Conservation (phyloP, 2,113 vertebrate species). For the Nipponia nippon region DNA sequence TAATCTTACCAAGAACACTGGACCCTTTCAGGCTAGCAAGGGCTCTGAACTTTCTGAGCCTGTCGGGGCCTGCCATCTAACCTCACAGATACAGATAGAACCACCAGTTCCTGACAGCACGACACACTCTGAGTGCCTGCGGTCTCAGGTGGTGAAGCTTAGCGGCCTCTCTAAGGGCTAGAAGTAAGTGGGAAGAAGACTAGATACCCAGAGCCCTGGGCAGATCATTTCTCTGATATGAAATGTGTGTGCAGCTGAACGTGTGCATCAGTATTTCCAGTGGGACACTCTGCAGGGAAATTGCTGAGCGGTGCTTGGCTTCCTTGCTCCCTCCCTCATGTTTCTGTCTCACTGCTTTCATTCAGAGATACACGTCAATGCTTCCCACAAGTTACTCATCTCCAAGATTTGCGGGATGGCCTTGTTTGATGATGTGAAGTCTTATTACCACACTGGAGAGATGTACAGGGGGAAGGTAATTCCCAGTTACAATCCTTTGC, state of each 20-base stretch:
- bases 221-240: background rate
- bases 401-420: constrained; percentile 18
- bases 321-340: background rate
- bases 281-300: background rate
- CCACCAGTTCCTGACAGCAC: background rate
- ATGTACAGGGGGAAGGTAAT: constrained; percentile 69
- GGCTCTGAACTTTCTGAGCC: background rate
- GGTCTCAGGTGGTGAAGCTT: background rate
- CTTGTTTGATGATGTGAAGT: constrained; percentile 49
- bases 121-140: background rate
- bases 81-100: background rate
- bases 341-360: background rate
- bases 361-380: constrained; percentile 35
- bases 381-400: constrained; percentile 40
- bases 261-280: background rate
- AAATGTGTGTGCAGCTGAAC: background rate
- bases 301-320: background rate
- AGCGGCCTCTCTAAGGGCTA: background rate
- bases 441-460: constrained; percentile 62
- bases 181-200: background rate
- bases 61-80: accelerated
- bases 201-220: background rate
- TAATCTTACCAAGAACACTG: background rate
- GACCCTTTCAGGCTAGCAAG: background rate
- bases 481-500: background rate